These are phyloP conservation scores for Pituophis catenifer DNA, from an alignment of 2,113 vertebrate genomes.

Conservation along the genomic window DNA sequence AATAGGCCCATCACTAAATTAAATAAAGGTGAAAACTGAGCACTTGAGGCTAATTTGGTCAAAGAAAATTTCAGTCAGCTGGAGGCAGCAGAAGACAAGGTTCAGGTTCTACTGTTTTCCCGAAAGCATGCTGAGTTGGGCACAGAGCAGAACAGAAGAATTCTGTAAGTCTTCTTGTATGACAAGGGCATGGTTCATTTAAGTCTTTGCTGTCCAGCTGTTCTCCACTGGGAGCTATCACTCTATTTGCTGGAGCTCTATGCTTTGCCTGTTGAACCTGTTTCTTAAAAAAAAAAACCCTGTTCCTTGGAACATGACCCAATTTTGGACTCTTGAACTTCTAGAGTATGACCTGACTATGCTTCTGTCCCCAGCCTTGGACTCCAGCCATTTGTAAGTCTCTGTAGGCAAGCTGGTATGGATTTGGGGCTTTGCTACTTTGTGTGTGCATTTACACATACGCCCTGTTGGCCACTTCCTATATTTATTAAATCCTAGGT, in stretches of 20 bases:
- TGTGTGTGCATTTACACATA: background rate
- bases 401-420: background rate
- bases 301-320: background rate
- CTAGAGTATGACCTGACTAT: background rate
- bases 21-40: background rate
- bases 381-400: background rate
- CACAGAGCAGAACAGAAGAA: background rate
- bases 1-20: background rate
- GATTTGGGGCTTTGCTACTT: background rate
- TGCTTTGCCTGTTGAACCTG: background rate
- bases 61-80: background rate
- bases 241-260: background rate
- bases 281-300: background rate
- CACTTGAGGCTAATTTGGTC: background rate
- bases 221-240: background rate
- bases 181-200: background rate
- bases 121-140: background rate
- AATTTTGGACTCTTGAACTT: background rate
- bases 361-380: background rate
- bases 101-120: background rate
- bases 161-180: background rate
- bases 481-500: background rate
- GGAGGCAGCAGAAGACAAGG: background rate
- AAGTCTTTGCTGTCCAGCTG: background rate
- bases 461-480: background rate